These are phyloP conservation scores for Drosophila kanapiae DNA, from an alignment of 1,140 invertebrate species.

Conservation along the genomic window DNA sequence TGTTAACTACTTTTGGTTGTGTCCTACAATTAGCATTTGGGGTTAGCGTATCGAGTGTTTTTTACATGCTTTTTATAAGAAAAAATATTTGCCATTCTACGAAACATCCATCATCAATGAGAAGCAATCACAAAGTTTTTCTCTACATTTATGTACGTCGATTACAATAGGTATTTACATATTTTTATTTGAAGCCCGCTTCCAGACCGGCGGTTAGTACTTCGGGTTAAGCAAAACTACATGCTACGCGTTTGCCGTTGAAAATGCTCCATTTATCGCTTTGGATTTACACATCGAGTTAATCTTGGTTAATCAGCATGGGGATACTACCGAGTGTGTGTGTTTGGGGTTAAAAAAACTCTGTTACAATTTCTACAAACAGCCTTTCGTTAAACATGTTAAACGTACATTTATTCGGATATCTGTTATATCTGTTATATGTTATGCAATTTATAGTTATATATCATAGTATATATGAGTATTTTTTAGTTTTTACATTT, in stretches of 20 bases:
- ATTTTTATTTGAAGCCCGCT: neutral
- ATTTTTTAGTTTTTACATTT: conserved; percentile 46
- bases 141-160: conserved; percentile 44
- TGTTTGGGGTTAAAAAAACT: conserved; percentile 66
- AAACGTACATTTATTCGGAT: conserved; percentile 66
- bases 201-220: neutral
- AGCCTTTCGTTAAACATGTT: conserved; percentile 84
- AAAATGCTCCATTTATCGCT: conserved; percentile 32
- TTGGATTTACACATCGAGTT: conserved; percentile 41
- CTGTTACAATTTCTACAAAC: conserved; percentile 84
- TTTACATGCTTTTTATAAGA: conserved; percentile 50
- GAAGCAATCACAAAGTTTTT: conserved; percentile 81
- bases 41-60: conserved; percentile 34
- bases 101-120: conserved; percentile 61
- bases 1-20: conserved; percentile 49
- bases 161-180: conserved; percentile 64
- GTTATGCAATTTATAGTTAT: conserved; percentile 38
- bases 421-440: conserved; percentile 7
- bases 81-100: conserved; percentile 50
- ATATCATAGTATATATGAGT: conserved; percentile 44
- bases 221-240: conserved; percentile 48
- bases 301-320: conserved; percentile 1
- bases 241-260: conserved; percentile 7
- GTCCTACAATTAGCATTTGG: conserved; percentile 34
- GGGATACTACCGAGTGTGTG: conserved; percentile 4